Percentiles rank a stretch among this genome's conserved stretches.
phyloP scores from a whole-genome alignment of 92 coral and sea anemone genomes.

The Phenganax subtilis region DNA sequence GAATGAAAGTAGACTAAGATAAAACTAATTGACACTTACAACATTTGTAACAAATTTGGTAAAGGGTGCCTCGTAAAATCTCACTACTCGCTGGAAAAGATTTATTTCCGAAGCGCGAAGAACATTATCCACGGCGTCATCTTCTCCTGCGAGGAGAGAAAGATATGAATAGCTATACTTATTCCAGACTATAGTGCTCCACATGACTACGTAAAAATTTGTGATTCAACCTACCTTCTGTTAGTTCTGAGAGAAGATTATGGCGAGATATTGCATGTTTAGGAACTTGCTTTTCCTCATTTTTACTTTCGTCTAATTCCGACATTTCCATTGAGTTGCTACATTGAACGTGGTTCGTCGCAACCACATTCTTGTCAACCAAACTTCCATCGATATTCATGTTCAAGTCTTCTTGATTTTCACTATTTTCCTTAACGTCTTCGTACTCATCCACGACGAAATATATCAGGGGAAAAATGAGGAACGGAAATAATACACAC shows the following conservation, averaged over 20 bases:
- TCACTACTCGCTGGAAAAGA: conserved; percentile 51
- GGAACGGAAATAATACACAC: conserved; percentile 64
- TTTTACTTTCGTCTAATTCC: not conserved
- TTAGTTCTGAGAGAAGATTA: conserved; percentile 32
- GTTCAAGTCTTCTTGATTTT: conserved; percentile 48
- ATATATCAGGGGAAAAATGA: conserved; percentile 75
- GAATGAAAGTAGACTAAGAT: too few species aligned
- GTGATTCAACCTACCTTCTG: not conserved
- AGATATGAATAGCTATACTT: not conserved
- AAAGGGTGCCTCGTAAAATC: conserved; percentile 85
- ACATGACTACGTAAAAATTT: not conserved
- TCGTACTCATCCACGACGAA: conserved; percentile 88
- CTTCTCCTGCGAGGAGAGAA: conserved; percentile 40
- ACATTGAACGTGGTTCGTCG: not conserved
- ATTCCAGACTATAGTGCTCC: not conserved
- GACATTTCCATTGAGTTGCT: conserved; percentile 34
- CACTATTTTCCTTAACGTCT: conserved; percentile 53
- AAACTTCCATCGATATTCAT: conserved; percentile 32
- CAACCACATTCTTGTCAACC: conserved; percentile 3
- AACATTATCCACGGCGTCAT: conserved; percentile 70
- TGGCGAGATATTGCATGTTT: conserved; percentile 13
- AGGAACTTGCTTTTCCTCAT: not conserved
- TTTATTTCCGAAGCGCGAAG: conserved; percentile 62
- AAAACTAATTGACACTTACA: conserved; percentile 47
- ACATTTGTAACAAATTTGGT: conserved; percentile 88